Percentiles rank a stretch among this genome's conserved stretches.
phyloP scores from a whole-genome alignment of 2,888 invertebrate genomes.

The Callyntrura sp. region DNA sequence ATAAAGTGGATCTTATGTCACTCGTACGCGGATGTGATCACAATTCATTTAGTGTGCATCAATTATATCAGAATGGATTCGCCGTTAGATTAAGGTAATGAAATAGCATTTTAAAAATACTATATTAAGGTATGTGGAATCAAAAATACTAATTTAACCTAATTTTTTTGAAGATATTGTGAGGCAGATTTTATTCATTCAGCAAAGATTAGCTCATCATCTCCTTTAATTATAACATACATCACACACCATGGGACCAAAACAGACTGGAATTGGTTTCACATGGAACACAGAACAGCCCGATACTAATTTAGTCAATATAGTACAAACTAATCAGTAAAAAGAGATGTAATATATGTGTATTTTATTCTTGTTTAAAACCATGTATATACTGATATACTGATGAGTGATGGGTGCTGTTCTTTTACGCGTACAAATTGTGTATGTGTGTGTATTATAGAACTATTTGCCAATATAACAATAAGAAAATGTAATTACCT shows the following conservation, averaged over 20 bases:
- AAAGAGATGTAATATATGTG: neutral
- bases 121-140: no score
- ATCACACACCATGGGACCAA: constrained; percentile 52
- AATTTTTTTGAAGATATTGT: constrained; percentile 73
- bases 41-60: constrained; percentile 76
- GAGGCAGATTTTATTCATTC: constrained; percentile 60
- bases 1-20: constrained; percentile 59
- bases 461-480: no score
- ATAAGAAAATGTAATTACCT: no score
- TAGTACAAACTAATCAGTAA: neutral
- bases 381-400: constrained; percentile 27
- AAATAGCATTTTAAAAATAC: no score
- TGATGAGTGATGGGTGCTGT: no score
- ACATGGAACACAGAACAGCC: constrained; percentile 58
- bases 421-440: no score
- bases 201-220: constrained; percentile 72
- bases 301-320: no score
- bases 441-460: no score
- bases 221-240: constrained; percentile 72
- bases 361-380: constrained; percentile 33
- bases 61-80: constrained; percentile 67
- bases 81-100: constrained; percentile 65
- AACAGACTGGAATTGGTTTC: constrained; percentile 68
- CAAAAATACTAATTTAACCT: no score
- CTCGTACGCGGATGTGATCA: constrained; percentile 55